Conservation (phyloP, 2,113 vertebrate species). For the Sisor rabdophorus region DNA sequence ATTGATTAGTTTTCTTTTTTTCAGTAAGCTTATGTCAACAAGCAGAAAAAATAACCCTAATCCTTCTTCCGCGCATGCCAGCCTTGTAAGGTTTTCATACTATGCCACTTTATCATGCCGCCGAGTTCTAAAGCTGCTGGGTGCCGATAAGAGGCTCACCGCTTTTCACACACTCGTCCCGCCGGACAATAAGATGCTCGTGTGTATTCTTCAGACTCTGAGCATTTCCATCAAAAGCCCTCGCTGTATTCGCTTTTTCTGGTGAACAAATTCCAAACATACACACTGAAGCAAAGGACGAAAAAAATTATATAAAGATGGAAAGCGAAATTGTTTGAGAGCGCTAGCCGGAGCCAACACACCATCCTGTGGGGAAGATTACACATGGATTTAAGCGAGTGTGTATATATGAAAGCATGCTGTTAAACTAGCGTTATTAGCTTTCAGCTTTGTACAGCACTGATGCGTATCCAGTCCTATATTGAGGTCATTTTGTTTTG, state of each 20-base stretch:
- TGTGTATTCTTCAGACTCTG: slow-evolving; percentile 82
- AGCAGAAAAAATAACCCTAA: slow-evolving; percentile 78
- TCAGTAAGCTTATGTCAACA: slow-evolving; percentile 90
- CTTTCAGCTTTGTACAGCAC: slow-evolving; percentile 57
- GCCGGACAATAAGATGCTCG: slow-evolving; percentile 77
- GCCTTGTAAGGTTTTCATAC: slow-evolving; percentile 84
- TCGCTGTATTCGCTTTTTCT: slow-evolving; percentile 63
- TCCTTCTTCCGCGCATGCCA: slow-evolving; percentile 88
- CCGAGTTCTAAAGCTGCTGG: slow-evolving; percentile 88
- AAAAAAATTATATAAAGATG: neutral
- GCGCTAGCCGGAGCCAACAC: slow-evolving; percentile 55
- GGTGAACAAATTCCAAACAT: slow-evolving; percentile 57
- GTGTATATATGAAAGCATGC: slow-evolving; percentile 38
- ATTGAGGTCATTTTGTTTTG: slow-evolving; percentile 65
- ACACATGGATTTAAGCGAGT: slow-evolving; percentile 60
- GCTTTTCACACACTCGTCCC: slow-evolving; percentile 75
- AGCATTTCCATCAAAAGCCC: slow-evolving; percentile 71
- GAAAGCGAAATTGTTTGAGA: slow-evolving; percentile 24
- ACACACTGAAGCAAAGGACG: slow-evolving; percentile 28
- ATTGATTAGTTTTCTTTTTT: slow-evolving; percentile 83
- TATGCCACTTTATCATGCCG: slow-evolving; percentile 85
- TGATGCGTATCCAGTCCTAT: slow-evolving; percentile 68
- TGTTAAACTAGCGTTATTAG: slow-evolving; percentile 53
- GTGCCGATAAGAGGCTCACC: slow-evolving; percentile 85
- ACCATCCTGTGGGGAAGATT: slow-evolving; percentile 57